phyloP scores from a whole-genome alignment of 2,113 vertebrate genomes.

The Gulo gulo region DNA sequence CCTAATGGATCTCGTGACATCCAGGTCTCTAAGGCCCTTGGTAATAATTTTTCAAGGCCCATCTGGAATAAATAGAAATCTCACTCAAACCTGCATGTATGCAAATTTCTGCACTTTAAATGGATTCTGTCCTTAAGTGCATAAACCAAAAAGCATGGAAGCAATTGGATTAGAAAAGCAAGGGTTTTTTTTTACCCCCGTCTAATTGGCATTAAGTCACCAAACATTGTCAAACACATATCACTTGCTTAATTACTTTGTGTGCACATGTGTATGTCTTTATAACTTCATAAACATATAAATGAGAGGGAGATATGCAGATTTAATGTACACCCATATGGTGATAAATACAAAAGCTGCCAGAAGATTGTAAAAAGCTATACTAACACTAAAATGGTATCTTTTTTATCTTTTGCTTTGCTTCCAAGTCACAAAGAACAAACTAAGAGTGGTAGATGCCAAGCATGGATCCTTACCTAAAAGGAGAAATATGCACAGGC shows the following conservation, averaged over 20 bases:
- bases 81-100: conserved; percentile 71
- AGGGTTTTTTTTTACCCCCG: not conserved
- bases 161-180: conserved; percentile 58
- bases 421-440: conserved; percentile 52
- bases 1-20: conserved; percentile 71
- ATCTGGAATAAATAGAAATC: conserved; percentile 71
- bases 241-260: conserved; percentile 69
- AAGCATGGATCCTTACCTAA: conserved; percentile 39
- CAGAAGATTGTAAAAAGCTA: conserved; percentile 46
- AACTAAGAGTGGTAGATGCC: not conserved
- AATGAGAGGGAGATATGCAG: conserved; percentile 46
- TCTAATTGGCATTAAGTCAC: conserved; percentile 67
- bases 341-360: conserved; percentile 54
- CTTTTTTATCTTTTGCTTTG: conserved; percentile 29
- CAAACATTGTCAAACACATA: conserved; percentile 65
- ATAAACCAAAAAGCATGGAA: conserved; percentile 64
- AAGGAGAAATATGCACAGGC: conserved; percentile 8
- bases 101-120: conserved; percentile 70
- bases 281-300: conserved; percentile 68
- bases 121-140: conserved; percentile 69
- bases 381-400: conserved; percentile 26
- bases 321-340: conserved; percentile 60
- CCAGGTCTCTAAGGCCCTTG: conserved; percentile 58
- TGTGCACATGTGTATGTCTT: not conserved
- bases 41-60: conserved; percentile 74